Base-by-base conservation (phyloP, 2,888 invertebrate genomes). In the Agonopterix subpropinquella region DNA sequence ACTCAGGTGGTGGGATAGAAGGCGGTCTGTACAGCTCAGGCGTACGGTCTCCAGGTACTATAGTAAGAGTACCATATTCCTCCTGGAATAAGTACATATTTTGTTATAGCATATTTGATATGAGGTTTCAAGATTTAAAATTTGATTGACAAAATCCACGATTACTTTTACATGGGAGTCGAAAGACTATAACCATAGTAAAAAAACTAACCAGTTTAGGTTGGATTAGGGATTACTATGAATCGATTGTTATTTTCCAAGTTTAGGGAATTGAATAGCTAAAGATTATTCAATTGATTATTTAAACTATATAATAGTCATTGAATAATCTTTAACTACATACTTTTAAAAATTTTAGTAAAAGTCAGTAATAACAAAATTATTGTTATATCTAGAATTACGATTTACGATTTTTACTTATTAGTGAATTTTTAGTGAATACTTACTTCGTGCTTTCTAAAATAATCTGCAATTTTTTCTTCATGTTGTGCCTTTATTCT, bases 391-490 rank as follows among this genome's bases (percentile, higher is more conserved):
- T 28, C 7, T 28, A 28, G 28, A 28, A 28, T n/a, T n/a, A n/a
- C 5, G 28, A 28, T 28, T 28, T 28, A 28, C 7, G 28, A 28
- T 28, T 28, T 7, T 28, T 7, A 5, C 5, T 28, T 5, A 7
- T 28, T 28, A 28, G 28, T 28, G 7, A 28, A 39, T 39, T n/a
- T 9, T 39, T n/a, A n/a, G 28, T 28, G 28, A 1, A 10, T n/a
- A 50, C 67, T 70, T 61, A 86, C 89, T 64, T 87, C 88, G 61
- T 84, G 80, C 57, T 75, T 83, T 45, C 79, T 74, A 50, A 80
- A 84, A 59, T 74, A 86, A 15, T 85, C 85, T n/a, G 80, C 65
- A 2, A 86, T 51, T 43, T 72, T 75, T 56, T 80, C 76, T 53
- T 84, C 79, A 39, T 86, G 79, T 39, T 66, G 15, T 1, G 72